Evolutionary conservation across 2,888 invertebrate species (phyloP), one percentile per base, ranked within the genome.

Genomic region (Willowsia nigromaculata): DNA sequence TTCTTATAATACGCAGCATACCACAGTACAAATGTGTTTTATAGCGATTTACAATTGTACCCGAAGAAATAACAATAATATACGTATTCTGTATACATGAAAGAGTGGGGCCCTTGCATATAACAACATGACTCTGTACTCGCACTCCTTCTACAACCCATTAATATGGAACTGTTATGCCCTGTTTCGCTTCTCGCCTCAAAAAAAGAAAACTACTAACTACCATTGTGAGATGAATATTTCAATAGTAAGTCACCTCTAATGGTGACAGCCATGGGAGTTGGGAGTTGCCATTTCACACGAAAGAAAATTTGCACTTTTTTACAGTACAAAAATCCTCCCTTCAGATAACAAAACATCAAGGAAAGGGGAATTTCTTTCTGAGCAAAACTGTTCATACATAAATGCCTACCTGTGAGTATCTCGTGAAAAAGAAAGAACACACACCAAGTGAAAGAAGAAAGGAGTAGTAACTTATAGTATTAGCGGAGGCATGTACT

Each of bases 231-330:
- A 71, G 71, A 84, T 84, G 84, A 84, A 84, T 84, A 84, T 84
- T 84, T 84, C 71, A 84, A 71, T 84, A 84, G 71, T 84, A 84
- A 84, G 84, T 84, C 84, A 84, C 68, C 65, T 83, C 83, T 84
- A 84, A 84, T 84, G 84, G 84, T 84, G 84, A 71, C 84, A 84
- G 68, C 84, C 83, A 83, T 83, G 83, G 68, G 83, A 68, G 83
- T 68, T 65, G 83, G 83, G 83, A 68, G 83, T 68, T 65, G 68
- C 68, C 83, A 65, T 83, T 83, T 83, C 65, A 65, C 83, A 83
- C 83, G 68, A 47, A 83, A 47, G 22, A 68, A 83, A 82, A 83
- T 83, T 83, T 68, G 83, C 83, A 83, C 83, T 83, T 83, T 82
- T 83, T 25, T 84, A 56, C 62, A 43, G 27, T 43, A 40, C 56